phyloP scores from a whole-genome alignment of 2,797 vertebrate species.

The Acanthopagrus latus region DNA sequence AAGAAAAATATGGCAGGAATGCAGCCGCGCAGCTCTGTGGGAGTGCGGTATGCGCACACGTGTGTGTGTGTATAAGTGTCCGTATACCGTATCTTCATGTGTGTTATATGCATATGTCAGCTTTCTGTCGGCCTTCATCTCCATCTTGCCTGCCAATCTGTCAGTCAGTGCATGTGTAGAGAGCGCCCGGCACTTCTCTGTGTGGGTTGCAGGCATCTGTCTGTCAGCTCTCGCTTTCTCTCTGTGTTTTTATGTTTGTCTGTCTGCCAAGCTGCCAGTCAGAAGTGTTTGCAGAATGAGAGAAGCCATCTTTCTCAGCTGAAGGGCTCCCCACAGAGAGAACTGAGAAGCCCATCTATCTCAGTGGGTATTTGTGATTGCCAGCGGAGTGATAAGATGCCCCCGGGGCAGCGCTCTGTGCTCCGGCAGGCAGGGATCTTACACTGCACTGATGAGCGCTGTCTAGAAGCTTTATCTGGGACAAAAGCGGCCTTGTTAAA shows the following conservation, averaged over 20 bases:
- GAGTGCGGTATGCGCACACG: conserved; percentile 24
- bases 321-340: conserved; percentile 74
- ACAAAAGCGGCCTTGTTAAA: conserved; percentile 81
- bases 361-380: conserved; percentile 78
- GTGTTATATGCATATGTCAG: conserved; percentile 68
- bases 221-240: conserved; percentile 72
- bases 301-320: conserved; percentile 66
- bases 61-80: conserved; percentile 4
- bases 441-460: conserved; percentile 71
- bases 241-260: conserved; percentile 74
- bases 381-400: conserved; percentile 76
- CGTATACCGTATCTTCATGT: conserved; percentile 23
- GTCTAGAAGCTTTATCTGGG: conserved; percentile 75
- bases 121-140: conserved; percentile 63
- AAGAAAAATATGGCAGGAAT: conserved; percentile 63
- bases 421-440: conserved; percentile 73
- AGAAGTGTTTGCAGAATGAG: conserved; percentile 64
- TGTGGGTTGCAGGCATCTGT: conserved; percentile 76
- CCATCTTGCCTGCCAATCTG: conserved; percentile 73
- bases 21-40: conserved; percentile 36
- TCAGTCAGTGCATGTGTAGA: conserved; percentile 65
- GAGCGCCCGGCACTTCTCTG: conserved; percentile 60
- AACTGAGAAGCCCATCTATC: conserved; percentile 71
- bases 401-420: conserved; percentile 72
- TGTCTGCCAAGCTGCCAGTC: conserved; percentile 78